Evolutionary conservation across 2,113 vertebrate species (phyloP), one percentile per base, ranked within the genome.

Genomic region (Sinocyclocheilus anophthalmus): DNA sequence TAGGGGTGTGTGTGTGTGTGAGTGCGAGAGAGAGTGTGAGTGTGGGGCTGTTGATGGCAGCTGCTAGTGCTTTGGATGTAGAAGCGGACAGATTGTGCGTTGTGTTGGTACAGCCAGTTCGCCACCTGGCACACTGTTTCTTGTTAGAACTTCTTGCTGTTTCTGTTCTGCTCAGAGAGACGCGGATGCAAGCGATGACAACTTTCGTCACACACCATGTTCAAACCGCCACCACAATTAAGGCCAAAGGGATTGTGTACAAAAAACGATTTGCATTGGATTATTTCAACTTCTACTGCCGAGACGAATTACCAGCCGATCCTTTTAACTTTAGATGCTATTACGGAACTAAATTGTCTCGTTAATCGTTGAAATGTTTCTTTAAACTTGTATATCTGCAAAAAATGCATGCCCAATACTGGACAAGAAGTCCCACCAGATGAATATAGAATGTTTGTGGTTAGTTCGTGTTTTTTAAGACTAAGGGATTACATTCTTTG

Each of bases 51-150:
- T 94, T 93, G 94, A 93, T 94, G 94, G 95, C 95, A 96, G 95
- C 95, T 96, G 95, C 95, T 94, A 95, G 91, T 94, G 94, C 92
- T 95, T 96, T 96, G 95, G 95, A 96, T 95, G 94, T 93, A 95
- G 94, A 95, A 95, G 93, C 94, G 94, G 95, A 96, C 94, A 96
- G 94, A 96, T 95, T 95, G 95, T 95, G 95, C 93, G 94, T 95
- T 95, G 94, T 95, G 95, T 94, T 95, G 94, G 94, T 95, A 93
- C 94, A 95, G 95, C 95, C 95, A 95, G 94, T 95, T 94, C 94
- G 94, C 95, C 95, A 96, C 95, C 95, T 96, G 95, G 94, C 95
- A 96, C 94, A 93, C 94, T 95, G 94, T 94, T 95, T 94, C 95
- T 95, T 94, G 95, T 95, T 95, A 96, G 93, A 96, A 96, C 94